Evolutionary conservation across 2,113 vertebrate genomes (phyloP).

Genomic region (Smithornis capensis): DNA sequence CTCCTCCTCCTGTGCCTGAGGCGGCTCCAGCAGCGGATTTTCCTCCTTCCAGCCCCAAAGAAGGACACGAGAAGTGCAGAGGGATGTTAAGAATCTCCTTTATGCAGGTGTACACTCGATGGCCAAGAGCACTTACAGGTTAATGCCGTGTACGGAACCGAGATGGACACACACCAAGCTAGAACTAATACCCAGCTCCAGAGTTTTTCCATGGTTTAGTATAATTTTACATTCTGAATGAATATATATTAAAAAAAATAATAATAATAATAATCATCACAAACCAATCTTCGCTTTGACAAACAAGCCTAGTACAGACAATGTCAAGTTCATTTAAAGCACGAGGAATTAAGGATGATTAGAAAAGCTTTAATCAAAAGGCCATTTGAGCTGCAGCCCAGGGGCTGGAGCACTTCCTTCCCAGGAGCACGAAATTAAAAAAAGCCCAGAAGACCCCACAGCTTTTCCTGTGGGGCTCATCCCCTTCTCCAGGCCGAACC

Average conservation of each 20-base stretch:
- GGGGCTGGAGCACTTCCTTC: neutral
- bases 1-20: neutral
- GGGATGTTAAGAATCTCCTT: conserved; percentile 42
- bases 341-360: conserved; percentile 36
- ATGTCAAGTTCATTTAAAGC: conserved; percentile 24
- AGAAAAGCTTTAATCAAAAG: conserved; percentile 57
- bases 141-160: neutral
- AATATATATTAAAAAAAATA: conserved; percentile 45
- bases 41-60: neutral
- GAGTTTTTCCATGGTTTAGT: neutral
- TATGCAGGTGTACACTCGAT: conserved; percentile 26
- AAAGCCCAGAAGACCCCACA: neutral
- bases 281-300: conserved; percentile 16
- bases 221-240: conserved; percentile 57
- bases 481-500: neutral
- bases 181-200: conserved; percentile 10
- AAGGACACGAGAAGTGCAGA: neutral
- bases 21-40: neutral
- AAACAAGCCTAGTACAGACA: conserved; percentile 32
- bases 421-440: neutral
- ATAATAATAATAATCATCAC: neutral
- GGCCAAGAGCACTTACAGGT: conserved; percentile 56
- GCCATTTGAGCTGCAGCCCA: neutral
- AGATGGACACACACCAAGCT: conserved; percentile 20
- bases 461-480: neutral